Conservation (phyloP, 2,888 invertebrate species). For the Cerastis leucographa region DNA sequence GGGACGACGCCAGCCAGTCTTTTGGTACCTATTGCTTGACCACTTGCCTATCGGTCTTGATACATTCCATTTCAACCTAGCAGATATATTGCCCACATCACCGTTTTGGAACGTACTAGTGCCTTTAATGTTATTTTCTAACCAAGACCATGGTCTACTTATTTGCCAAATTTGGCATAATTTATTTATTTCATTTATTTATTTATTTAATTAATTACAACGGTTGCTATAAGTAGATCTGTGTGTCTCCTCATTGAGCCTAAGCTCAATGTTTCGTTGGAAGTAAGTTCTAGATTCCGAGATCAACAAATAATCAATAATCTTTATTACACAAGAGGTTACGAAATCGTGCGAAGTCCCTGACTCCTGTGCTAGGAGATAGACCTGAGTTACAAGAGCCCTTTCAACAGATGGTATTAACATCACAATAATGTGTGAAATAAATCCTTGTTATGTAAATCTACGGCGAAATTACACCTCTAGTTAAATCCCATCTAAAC, state of each 20-base stretch:
- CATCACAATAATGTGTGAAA: background rate
- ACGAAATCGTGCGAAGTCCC: no score
- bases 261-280: background rate
- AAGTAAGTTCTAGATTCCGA: background rate
- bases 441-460: background rate
- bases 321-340: no score
- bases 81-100: background rate
- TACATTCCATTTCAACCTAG: background rate
- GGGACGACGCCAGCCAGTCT: background rate
- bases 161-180: no score
- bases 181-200: no score
- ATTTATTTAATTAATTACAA: no score
- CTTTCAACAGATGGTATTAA: no score
- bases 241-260: background rate
- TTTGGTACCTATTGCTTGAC: background rate
- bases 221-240: no score
- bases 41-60: background rate
- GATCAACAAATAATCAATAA: no score
- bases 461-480: background rate
- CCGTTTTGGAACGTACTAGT: background rate
- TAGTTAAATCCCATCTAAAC: slow-evolving; percentile 11
- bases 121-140: background rate
- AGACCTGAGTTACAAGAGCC: no score
- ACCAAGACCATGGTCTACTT: background rate
- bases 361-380: no score